Base-by-base conservation (phyloP, 2,797 vertebrate species). In the Bucorvus abyssinicus region DNA sequence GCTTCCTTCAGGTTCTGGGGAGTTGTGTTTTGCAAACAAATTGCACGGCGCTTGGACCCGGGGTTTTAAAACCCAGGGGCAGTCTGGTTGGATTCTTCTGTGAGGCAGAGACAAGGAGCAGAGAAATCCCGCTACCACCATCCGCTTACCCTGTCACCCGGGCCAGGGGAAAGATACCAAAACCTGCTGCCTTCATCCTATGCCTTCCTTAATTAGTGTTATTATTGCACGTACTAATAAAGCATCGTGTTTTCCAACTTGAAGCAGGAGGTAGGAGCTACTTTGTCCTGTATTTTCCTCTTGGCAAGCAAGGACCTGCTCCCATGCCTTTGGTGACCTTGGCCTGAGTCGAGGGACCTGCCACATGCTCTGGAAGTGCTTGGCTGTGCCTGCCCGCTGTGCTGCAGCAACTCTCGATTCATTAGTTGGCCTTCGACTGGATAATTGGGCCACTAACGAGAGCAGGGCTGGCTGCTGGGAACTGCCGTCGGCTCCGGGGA, bases 161-260 rank as follows among this genome's bases (percentile, higher is more conserved):
- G 70, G 71, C 55, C 23, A 2, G 22, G 9, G 36, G 63, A 45
- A 81, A 56, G 38, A 45, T 21, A 57, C 64, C 34, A 3, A 55
- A 67, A 68, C 59, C 30, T 69, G 40, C 73, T 76, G 36, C 74
- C 56, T 84, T 59, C 85, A 61, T 55, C 67, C 90, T 30, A 47
- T 57, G 89, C 64, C 56, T 30, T 67, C 60, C 38, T 55, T 69
- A 49, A 60, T 87, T 56, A 64, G 5, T 20, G 8, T 6, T n/a
- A 38, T 74, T 65, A 81, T 81, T 47, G 44, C 82, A 91, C 71
- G 38, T 56, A 11, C 89, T 94, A 56, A 78, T 77, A 34, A 89
- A 84, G 59, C 80, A 11, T 50, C 73, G 7, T 5, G 17, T 69
- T 90, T 77, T 57, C 34, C 68, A 89, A 0, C 16, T 45, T 55